Conservation (phyloP, 2,113 vertebrate genomes). For the Glareola pratincola region DNA sequence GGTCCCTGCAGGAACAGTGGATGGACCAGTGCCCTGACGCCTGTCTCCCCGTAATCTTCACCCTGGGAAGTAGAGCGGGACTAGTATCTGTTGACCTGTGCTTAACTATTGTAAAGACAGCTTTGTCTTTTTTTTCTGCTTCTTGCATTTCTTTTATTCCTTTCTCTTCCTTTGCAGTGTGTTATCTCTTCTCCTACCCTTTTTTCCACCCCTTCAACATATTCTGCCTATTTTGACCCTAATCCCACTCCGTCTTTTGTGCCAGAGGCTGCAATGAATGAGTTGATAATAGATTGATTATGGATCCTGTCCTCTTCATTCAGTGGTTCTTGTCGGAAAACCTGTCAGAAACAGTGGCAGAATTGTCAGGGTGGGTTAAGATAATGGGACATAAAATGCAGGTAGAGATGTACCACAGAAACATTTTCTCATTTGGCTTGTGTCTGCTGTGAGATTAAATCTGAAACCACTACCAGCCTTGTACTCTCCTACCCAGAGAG, state of each 20-base stretch:
- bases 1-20: not conserved
- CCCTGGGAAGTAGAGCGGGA: not conserved
- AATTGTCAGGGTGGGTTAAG: not conserved
- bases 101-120: not conserved
- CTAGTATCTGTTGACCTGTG: not conserved
- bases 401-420: not conserved
- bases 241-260: not conserved
- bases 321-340: not conserved
- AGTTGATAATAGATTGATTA: not conserved
- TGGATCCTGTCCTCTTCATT: not conserved
- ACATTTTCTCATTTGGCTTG: not conserved
- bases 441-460: not conserved
- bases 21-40: not conserved
- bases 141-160: not conserved
- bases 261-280: not conserved
- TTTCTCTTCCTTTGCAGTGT: not conserved
- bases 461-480: not conserved
- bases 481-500: not conserved
- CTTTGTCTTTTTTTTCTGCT: not conserved
- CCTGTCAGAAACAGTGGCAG: not conserved
- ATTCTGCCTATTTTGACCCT: not conserved
- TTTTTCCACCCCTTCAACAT: not conserved
- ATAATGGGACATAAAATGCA: not conserved
- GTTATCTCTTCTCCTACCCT: not conserved
- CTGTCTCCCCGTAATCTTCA: not conserved